Conservation (phyloP, 2,797 vertebrate genomes). For the Pangasius djambal region DNA sequence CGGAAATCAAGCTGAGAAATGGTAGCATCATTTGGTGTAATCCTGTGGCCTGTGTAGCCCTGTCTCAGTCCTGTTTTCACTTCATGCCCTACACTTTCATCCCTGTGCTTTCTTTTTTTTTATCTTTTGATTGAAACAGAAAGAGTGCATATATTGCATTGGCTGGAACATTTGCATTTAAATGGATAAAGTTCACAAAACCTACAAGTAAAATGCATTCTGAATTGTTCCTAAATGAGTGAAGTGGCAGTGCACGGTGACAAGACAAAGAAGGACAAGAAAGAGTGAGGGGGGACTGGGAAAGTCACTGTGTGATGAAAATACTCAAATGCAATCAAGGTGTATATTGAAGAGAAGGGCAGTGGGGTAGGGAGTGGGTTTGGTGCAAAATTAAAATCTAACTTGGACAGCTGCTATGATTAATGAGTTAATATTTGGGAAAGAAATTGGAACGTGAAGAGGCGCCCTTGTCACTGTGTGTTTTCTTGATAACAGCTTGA, state of each 20-base stretch:
- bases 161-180: constrained; percentile 80
- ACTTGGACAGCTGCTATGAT: constrained; percentile 77
- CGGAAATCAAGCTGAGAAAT: constrained; percentile 27
- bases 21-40: constrained; percentile 30
- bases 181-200: constrained; percentile 77
- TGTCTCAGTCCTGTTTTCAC: constrained; percentile 44
- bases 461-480: constrained; percentile 64
- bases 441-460: constrained; percentile 77
- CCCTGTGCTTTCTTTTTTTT: constrained; percentile 33
- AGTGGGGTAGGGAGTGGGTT: constrained; percentile 55
- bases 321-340: constrained; percentile 66
- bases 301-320: constrained; percentile 43
- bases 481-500: constrained; percentile 69
- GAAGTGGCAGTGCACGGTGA: constrained; percentile 19
- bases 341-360: constrained; percentile 45
- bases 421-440: constrained; percentile 83
- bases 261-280: constrained; percentile 25
- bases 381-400: constrained; percentile 76
- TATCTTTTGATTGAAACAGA: constrained; percentile 33
- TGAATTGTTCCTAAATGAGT: constrained; percentile 49
- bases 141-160: constrained; percentile 58
- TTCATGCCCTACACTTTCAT: constrained; percentile 40
- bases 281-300: constrained; percentile 21
- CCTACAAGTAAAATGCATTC: constrained; percentile 62
- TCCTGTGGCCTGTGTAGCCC: constrained; percentile 32